These are phyloP conservation scores for Platyrinchus mystaceus DNA, from an alignment of 2,797 vertebrate species.

Conservation along the genomic window DNA sequence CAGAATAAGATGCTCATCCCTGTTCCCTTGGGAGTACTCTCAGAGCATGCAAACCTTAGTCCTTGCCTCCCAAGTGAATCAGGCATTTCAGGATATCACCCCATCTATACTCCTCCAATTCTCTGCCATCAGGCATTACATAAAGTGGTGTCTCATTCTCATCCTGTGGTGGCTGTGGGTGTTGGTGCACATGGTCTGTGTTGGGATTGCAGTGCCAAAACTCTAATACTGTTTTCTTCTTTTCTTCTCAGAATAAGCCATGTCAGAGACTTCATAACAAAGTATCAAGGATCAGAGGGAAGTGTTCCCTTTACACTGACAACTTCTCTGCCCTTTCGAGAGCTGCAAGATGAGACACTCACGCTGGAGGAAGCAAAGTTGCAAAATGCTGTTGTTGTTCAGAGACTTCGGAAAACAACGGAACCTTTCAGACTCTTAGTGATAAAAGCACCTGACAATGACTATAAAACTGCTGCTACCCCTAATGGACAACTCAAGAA, in stretches of 20 bases:
- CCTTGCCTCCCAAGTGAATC: not conserved
- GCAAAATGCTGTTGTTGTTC: slow-evolving; percentile 89
- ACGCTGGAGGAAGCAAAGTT: slow-evolving; percentile 88
- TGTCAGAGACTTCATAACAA: slow-evolving; percentile 87
- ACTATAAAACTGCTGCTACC: slow-evolving; percentile 34
- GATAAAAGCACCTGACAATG: not conserved
- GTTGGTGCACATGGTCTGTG: fast-evolving
- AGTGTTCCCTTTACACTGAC: slow-evolving; percentile 84
- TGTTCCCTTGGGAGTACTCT: not conserved
- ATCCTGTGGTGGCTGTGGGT: not conserved
- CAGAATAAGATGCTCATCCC: not conserved
- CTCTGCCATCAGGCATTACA: not conserved
- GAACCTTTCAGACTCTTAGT: slow-evolving; percentile 65
- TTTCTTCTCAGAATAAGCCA: slow-evolving; percentile 83
- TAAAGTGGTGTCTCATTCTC: not conserved
- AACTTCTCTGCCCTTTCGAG: slow-evolving; percentile 85
- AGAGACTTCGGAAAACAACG: slow-evolving; percentile 82
- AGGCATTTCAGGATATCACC: not conserved
- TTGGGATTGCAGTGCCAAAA: not conserved
- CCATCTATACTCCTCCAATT: not conserved
- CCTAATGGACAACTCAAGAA: slow-evolving; percentile 19
- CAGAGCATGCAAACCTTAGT: not conserved
- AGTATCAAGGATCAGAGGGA: slow-evolving; percentile 78
- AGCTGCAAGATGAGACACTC: slow-evolving; percentile 80
- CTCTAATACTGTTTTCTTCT: not conserved